A percentile compares a stretch with the other conserved stretches of the same genome.
phyloP scores from a whole-genome alignment of 2,797 vertebrate species.

The Muscicapa striata region DNA sequence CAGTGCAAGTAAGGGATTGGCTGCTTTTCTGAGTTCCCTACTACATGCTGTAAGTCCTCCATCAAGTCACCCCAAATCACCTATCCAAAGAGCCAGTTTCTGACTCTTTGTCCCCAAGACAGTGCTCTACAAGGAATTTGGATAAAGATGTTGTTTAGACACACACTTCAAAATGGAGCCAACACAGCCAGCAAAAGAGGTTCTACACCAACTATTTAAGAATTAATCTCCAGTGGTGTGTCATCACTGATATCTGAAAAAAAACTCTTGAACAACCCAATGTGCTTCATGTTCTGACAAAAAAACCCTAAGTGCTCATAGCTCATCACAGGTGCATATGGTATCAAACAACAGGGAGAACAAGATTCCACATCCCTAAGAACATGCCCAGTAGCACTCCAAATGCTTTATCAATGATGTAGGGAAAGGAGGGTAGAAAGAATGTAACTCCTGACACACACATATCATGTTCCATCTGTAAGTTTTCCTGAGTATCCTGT shows the following conservation, averaged over 20 bases:
- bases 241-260: not conserved
- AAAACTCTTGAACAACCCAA: not conserved
- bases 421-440: not conserved
- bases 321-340: not conserved
- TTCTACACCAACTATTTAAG: not conserved
- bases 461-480: not conserved
- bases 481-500: conserved; percentile 50
- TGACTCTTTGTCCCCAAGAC: not conserved
- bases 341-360: not conserved
- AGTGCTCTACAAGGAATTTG: not conserved
- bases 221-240: not conserved
- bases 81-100: not conserved
- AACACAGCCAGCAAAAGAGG: not conserved
- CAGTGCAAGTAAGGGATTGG: not conserved
- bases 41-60: not conserved
- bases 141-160: not conserved
- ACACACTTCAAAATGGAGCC: not conserved
- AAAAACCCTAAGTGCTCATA: not conserved
- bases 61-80: not conserved
- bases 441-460: not conserved
- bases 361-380: not conserved
- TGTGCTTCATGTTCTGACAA: not conserved
- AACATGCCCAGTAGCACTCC: not conserved
- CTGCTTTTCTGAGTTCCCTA: not conserved
- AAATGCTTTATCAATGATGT: not conserved